Conservation (phyloP, 1,140 invertebrate genomes). For the Ooceraea biroi region DNA sequence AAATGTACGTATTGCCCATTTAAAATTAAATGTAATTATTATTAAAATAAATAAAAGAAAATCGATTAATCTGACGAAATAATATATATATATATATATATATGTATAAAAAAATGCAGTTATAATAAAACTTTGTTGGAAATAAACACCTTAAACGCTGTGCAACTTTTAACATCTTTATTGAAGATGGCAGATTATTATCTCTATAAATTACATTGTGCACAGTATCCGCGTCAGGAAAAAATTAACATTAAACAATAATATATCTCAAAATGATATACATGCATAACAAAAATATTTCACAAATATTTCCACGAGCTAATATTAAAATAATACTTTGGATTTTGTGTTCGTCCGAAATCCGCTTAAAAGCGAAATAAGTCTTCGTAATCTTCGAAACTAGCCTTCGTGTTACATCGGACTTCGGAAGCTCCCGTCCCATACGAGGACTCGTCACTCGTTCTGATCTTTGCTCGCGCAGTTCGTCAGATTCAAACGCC, state of each 20-base stretch:
- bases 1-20: neutral
- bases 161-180: neutral
- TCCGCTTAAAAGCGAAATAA: neutral
- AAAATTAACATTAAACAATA: neutral
- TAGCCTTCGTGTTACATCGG: constrained; percentile 14
- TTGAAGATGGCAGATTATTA: neutral
- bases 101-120: no score
- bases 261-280: neutral
- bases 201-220: neutral
- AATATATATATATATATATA: no score
- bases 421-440: constrained; percentile 45
- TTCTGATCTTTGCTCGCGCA: constrained; percentile 51
- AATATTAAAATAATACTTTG: constrained; percentile 40
- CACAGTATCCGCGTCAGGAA: neutral
- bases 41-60: constrained; percentile 30
- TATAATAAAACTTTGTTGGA: neutral
- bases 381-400: constrained; percentile 35
- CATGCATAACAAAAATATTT: constrained; percentile 18
- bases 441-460: constrained; percentile 63
- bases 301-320: constrained; percentile 46
- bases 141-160: neutral
- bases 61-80: neutral
- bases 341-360: constrained; percentile 9
- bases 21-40: constrained; percentile 6
- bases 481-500: constrained; percentile 48